These are phyloP conservation scores for Megalopta genalis DNA, from an alignment of 1,140 invertebrate species.

Conservation along the genomic window DNA sequence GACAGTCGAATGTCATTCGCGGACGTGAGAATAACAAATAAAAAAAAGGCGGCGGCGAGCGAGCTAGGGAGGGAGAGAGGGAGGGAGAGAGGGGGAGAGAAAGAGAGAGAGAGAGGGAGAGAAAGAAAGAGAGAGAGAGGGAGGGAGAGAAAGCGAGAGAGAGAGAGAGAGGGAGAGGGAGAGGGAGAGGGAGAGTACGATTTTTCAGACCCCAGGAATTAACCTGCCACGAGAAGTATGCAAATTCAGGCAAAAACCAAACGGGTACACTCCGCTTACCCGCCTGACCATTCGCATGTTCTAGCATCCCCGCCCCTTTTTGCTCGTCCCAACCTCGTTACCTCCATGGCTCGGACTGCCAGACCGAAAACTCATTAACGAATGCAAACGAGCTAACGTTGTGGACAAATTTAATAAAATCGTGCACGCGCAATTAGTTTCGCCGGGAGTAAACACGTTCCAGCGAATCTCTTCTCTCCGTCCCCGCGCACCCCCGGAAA, in stretches of 20 bases:
- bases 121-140: no score
- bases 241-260: conserved; percentile 65
- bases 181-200: not conserved
- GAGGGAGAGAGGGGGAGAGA: no score
- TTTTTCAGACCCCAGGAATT: conserved; percentile 49
- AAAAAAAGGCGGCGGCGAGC: not conserved
- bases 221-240: conserved; percentile 61
- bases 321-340: conserved; percentile 61
- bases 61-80: no score
- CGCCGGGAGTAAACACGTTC: conserved; percentile 68
- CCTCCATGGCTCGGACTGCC: conserved; percentile 55
- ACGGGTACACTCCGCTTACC: conserved; percentile 48
- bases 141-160: no score
- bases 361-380: conserved; percentile 77
- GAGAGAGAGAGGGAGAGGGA: no score
- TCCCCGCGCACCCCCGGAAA: conserved; percentile 31
- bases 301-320: conserved; percentile 39
- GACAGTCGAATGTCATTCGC: conserved; percentile 36
- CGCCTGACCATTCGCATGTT: conserved; percentile 47
- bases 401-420: conserved; percentile 79
- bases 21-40: not conserved
- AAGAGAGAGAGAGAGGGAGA: no score
- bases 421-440: conserved; percentile 76
- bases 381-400: conserved; percentile 78
- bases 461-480: conserved; percentile 33